A percentile compares a stretch with the other conserved stretches of the same genome.
Evolutionary conservation across 1,140 invertebrate genomes (phyloP).

Genomic region (Anastrepha obliqua): DNA sequence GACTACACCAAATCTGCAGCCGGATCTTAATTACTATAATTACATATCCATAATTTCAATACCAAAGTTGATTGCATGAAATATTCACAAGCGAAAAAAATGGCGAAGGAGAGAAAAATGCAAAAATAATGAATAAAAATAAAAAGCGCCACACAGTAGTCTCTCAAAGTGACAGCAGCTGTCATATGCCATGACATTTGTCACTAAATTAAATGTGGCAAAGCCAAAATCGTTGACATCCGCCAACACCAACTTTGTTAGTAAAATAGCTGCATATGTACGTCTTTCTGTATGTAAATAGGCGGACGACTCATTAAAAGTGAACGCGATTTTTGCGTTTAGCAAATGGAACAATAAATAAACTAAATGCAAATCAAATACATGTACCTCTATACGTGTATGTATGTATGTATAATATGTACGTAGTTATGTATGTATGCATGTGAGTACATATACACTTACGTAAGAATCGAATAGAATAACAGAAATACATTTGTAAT

Average conservation of each 20-base stretch:
- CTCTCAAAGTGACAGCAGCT: conserved; percentile 14
- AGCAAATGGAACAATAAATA: background rate
- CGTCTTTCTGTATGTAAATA: background rate
- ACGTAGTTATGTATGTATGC: too few species aligned
- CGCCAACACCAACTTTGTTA: conserved; percentile 31
- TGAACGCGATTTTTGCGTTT: background rate
- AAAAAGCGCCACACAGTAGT: background rate
- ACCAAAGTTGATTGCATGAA: too few species aligned
- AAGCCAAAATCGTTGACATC: background rate
- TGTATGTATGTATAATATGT: too few species aligned
- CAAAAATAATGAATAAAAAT: background rate
- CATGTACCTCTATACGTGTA: too few species aligned
- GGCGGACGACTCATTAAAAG: background rate
- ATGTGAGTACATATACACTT: background rate
- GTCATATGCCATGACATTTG: conserved; percentile 24
- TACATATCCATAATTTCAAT: too few species aligned
- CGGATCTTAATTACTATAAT: too few species aligned
- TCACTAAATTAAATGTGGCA: conserved; percentile 23
- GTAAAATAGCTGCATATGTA: background rate
- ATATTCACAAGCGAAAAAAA: too few species aligned
- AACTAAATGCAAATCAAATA: conserved; percentile 15
- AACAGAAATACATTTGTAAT: background rate
- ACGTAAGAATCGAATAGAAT: background rate
- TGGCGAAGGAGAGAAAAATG: background rate
- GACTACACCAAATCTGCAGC: too few species aligned